Evolutionary conservation across 1,140 invertebrate species (phyloP), one percentile per base, ranked within the genome.

Genomic region (Drosophila albomicans): DNA sequence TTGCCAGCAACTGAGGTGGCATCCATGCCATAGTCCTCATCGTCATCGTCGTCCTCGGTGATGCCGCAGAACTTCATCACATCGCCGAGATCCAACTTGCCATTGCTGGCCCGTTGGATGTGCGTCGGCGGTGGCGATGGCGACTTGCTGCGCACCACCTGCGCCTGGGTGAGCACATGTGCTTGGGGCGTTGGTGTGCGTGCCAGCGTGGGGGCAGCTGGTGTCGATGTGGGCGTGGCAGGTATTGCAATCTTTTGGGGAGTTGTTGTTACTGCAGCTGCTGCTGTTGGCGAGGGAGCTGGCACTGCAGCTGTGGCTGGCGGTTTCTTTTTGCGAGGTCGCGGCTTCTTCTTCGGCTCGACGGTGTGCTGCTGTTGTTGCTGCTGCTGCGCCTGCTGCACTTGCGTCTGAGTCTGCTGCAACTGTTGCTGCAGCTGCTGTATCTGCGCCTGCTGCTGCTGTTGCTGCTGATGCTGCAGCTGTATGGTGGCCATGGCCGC

Each of bases 71-170:
- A 80, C 88, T 94, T 94, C 94, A 94, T 94, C 11, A 94, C 93
- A 85, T 94, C 94, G 46, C 94, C 94, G 64, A 94, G 89, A 85
- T 94, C 94, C 46, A 94, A 79, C 86, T 94, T 94, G 3, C 91
- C 91, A 41, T 91, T 92, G 78, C 91, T 92, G 35, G 84, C 78
- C 10, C 84, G 79, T 63, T 88, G 84, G 46, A 91, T 91, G 52
- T 78, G 78, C 46, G 90, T 90, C 6, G 90, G 78, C 25, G 87
- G 79, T 5, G 90, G 82, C 49, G 90, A 91, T 7, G 86, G 82
- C 10, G 89, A 84, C 64, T 91, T 91, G 4, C 56, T 43, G 32
- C 73, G 82, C 30, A 75, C 38, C 25, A 43, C 30, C 49, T 65
- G 79, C 6, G 45, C 15, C 5, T 66, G 67, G 8, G 48, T 32